Base-by-base conservation (phyloP, 37 sponge, comb jelly and placozoan species). In the Halichondria panicea region DNA sequence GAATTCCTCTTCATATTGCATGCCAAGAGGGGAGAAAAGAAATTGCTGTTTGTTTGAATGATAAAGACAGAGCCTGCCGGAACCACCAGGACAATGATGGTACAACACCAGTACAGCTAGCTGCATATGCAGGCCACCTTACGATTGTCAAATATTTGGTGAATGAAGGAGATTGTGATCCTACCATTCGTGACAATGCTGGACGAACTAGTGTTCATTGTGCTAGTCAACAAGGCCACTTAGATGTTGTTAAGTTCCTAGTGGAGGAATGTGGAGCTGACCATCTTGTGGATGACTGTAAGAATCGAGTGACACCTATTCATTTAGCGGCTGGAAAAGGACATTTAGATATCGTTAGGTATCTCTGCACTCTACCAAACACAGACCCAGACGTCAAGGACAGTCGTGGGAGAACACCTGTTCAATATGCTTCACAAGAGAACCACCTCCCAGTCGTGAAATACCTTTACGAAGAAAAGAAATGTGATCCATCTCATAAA, bases 51-150 rank as follows among this genome's bases (percentile, higher is more conserved):
- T 9, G 18, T 2, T 39, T 82, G 42, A 6, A 67, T 22, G 56
- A 60, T 21, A 72, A 63, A 45, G 59, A 66, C 22, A 11, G 34
- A 15, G 19, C 18, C 11, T 41, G 50, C 43, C n/a, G 32, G 9
- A 45, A 55, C 28, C 9, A 41, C 2, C 35, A 65, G 37, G 75
- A 82, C 35, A 82, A 56, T 24, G 75, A 82, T 57, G 83, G 83
- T 4, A 82, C 75, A 18, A 74, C 83, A 59, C 83, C 83, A 42
- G 8, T 82, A 11, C 83, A 82, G 43, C 25, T 82, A 8, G 83
- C 83, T 8, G 52, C 74, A 38, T 74, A 22, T 48, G 50, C 28
- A 31, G 83, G 83, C 22, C 68, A 74, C 30, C 0, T 74, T 33
- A 37, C 58, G 12, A 30, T 66, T 41, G 75, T 73, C 18, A 72